A percentile compares a stretch with the other conserved stretches of the same genome.
Evolutionary conservation across 2,888 invertebrate species (phyloP).

Genomic region (Orthonevra nobilis): DNA sequence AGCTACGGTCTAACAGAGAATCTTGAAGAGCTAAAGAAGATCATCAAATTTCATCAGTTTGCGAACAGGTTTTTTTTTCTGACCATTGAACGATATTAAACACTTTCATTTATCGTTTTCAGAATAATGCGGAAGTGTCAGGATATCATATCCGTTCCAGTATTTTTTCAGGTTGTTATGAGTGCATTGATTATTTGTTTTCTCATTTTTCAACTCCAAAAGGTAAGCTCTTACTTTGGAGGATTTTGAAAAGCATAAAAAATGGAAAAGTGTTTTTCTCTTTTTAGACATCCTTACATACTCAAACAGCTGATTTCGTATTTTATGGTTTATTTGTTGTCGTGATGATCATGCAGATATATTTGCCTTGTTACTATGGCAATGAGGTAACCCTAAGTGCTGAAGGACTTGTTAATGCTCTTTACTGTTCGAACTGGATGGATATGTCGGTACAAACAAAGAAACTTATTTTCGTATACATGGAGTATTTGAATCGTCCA

Average conservation of each 20-base stretch:
- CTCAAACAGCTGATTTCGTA: not conserved
- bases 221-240: constrained; percentile 35
- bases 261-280: not conserved
- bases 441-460: constrained; percentile 71
- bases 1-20: not conserved
- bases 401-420: constrained; percentile 70
- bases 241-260: not conserved
- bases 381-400: constrained; percentile 75
- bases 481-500: constrained; percentile 75
- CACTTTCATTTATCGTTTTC: too few species aligned
- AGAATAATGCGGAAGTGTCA: constrained; percentile 17
- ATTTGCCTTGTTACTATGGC: constrained; percentile 76
- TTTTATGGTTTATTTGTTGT: constrained; percentile 69
- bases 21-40: not conserved
- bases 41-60: constrained; percentile 14
- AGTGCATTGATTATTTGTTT: constrained; percentile 75
- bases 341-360: constrained; percentile 75
- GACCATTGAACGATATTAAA: too few species aligned
- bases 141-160: constrained; percentile 71
- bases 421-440: constrained; percentile 75
- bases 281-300: constrained; percentile 4
- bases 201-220: constrained; percentile 73
- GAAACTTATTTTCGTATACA: constrained; percentile 74
- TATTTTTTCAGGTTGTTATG: constrained; percentile 73
- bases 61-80: not conserved